Evolutionary conservation across 2,888 invertebrate species (phyloP), one percentile per base, ranked within the genome.

Genomic region (Ophion ventricosus): DNA sequence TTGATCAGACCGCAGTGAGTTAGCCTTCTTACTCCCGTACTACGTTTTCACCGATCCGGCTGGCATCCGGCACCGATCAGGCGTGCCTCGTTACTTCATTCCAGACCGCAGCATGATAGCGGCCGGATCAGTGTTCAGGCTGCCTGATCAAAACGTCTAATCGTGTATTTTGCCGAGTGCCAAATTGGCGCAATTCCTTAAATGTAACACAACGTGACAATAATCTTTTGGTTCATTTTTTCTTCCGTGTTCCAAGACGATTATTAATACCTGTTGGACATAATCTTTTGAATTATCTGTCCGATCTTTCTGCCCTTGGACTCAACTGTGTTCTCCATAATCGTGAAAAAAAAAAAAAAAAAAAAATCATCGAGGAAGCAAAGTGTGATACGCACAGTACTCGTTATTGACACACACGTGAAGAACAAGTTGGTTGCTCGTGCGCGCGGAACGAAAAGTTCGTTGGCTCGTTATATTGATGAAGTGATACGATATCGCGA

Each of bases 401-500:
- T 54, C 64, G 56, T 69, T 66, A 75, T 78, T 78, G 61, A 72
- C 43, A 70, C 29, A 79, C 29, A 64, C n/a, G n/a, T 25, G 63
- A 3, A 23, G 20, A 63, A 77, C 78, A 72, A 82, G 84, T 82
- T 82, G 17, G 84, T 56, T 84, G 81, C 84, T 84, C 84, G 84
- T 43, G 82, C 54, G 75, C 61, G 79, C 84, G 84, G 79, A 84
- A 84, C 84, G 84, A 82, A 84, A 73, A 84, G 84, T 79, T 75
- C 79, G 70, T 25, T 66, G 40, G 79, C 84, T 84, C 84, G 84
- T 84, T 84, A 84, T 84, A 82, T 84, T 82, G 84, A 84, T 84
- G 82, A 84, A 84, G 84, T 79, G 82, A 84, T 84, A 84, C 84
- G 84, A 67, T 84, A 84, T 84, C 82, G 72, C 75, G 84, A 61